Base-by-base conservation (phyloP, 2,797 vertebrate genomes). In the Schizopygopsis malacanthus region DNA sequence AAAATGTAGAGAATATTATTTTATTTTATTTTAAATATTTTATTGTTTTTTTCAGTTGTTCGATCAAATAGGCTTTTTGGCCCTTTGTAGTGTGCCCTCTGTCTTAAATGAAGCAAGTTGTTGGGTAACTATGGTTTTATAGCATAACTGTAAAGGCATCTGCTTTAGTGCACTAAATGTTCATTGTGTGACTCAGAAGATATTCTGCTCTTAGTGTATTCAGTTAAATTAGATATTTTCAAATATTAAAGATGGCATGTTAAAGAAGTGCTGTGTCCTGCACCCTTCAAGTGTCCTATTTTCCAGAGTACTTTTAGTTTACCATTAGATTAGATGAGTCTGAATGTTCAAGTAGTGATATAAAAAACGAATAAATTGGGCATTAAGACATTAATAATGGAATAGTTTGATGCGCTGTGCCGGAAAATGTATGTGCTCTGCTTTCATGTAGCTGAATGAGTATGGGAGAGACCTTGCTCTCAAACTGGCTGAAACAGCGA, bases 191-290 rank as follows among this genome's bases (percentile, higher is more conserved):
- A 41, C 52, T 77, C 1, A 18, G 5, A 7, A 16, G 9, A 76
- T 6, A 13, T 25, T 41, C 18, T 52, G n/a, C 37, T 47, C n/a
- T 82, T n/a, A 39, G 12, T 69, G n/a, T 15, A 28, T 43, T 20
- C n/a, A 76, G 11, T 69, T 72, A 77, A 87, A 85, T 52, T 5
- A 81, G 69, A 39, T 52, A 39, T 37, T 37, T 52, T 86, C 15
- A 79, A 83, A 61, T 79, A 83, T 83, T 54, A 79, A 79, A 33
- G 15, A 69, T 54, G 3, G 39, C 22, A 70, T 41, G 12, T 25
- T 78, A 78, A n/a, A 25, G 43, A 76, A n/a, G 69, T 71, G 69
- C 39, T 43, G 71, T n/a, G 28, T n/a, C 70, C 2, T 75, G 47
- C 67, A 47, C 80, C 20, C 22, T 25, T 33, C 28, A 20, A 47